Evolutionary conservation across 2,797 vertebrate genomes (phyloP).

Genomic region (Protosalanx chinensis): DNA sequence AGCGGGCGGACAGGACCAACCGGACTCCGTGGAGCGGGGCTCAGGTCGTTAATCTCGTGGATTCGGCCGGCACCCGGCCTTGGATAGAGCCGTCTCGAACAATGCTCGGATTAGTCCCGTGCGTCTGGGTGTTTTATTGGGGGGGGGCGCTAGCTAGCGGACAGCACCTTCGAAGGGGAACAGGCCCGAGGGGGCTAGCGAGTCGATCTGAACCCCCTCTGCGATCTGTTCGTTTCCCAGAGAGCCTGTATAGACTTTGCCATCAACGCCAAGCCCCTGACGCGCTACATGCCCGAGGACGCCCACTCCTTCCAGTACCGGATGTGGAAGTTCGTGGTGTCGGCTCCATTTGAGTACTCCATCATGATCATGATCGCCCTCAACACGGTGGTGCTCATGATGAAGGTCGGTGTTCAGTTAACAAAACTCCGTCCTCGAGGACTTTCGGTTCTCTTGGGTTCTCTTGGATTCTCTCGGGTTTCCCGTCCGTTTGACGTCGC

Average conservation of each 20-base stretch:
- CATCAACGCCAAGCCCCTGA: slow-evolving; percentile 93
- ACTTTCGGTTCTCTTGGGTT: too few relatives aligned
- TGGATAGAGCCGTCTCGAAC: too few relatives aligned
- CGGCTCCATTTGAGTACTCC: slow-evolving; percentile 93
- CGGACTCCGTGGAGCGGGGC: not conserved
- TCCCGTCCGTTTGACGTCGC: not conserved
- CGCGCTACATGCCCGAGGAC: slow-evolving; percentile 95
- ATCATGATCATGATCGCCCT: slow-evolving; percentile 98
- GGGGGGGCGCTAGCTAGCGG: too few relatives aligned
- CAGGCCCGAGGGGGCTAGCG: too few relatives aligned
- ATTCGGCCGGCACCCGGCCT: not conserved
- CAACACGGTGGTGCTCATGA: slow-evolving; percentile 98
- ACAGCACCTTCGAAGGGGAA: not conserved
- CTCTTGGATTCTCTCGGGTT: too few relatives aligned
- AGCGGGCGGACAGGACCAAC: not conserved
- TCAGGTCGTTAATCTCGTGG: slow-evolving; percentile 5
- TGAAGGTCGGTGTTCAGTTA: slow-evolving; percentile 82
- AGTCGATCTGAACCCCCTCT: not conserved
- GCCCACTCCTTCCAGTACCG: slow-evolving; percentile 93
- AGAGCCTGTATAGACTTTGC: slow-evolving; percentile 97
- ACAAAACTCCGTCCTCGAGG: not conserved
- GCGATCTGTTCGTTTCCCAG: slow-evolving; percentile 58
- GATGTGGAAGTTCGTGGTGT: slow-evolving; percentile 97
- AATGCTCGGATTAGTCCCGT: too few relatives aligned
- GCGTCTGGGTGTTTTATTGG: too few relatives aligned